A percentile compares a stretch with the other conserved stretches of the same genome.
phyloP scores from a whole-genome alignment of 2,888 invertebrate genomes.

The Mesoligia furuncula region DNA sequence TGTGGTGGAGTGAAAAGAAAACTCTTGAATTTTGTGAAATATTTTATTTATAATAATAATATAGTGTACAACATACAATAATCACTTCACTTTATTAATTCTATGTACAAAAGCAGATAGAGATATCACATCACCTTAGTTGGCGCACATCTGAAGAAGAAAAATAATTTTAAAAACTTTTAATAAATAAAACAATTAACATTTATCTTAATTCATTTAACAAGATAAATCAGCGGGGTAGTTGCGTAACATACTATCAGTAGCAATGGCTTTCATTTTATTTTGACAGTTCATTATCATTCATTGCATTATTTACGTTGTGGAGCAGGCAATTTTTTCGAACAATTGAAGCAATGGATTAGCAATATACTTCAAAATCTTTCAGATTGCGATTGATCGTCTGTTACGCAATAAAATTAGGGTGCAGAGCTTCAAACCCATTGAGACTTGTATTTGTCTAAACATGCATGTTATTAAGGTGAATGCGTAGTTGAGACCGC shows the following conservation, averaged over 20 bases:
- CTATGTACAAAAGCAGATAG: constrained; percentile 73
- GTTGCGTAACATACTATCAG: not conserved
- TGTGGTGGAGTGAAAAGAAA: not conserved
- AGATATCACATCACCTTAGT: constrained; percentile 69
- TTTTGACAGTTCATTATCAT: not conserved
- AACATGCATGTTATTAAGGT: not conserved
- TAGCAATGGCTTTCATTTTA: not conserved
- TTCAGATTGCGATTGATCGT: not conserved
- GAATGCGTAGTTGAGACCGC: too few species aligned
- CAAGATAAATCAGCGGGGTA: not conserved
- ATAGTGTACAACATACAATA: constrained; percentile 62
- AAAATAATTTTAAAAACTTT: not conserved
- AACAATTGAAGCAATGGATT: not conserved
- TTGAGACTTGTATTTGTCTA: not conserved
- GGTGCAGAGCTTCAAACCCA: not conserved
- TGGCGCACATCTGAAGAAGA: constrained; percentile 60
- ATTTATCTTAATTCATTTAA: constrained; percentile 7
- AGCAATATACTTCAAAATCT: not conserved
- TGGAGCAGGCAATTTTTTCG: not conserved
- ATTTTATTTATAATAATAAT: constrained; percentile 58
- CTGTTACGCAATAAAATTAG: not conserved
- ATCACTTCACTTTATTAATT: constrained; percentile 55
- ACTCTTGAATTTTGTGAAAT: constrained; percentile 43
- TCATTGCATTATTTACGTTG: not conserved
- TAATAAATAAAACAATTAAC: constrained; percentile 21